phyloP scores from a whole-genome alignment of 1,140 invertebrate genomes.

The Geopemphigus sp. region DNA sequence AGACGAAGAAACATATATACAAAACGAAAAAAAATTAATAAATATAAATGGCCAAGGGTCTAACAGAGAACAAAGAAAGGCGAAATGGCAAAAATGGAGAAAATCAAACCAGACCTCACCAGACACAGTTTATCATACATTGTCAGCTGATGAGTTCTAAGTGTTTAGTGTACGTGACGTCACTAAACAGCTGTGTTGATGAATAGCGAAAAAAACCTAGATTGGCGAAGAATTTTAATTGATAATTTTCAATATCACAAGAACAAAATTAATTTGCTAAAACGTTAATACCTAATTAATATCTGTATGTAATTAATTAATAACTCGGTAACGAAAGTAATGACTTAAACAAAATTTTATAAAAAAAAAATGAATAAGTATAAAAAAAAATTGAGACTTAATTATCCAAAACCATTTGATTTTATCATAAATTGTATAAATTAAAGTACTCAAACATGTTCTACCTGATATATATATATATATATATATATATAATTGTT shows the following conservation, averaged over 20 bases:
- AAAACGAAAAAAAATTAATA: conserved; percentile 23
- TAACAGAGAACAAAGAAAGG: conserved; percentile 28
- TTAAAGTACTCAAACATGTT: too few species aligned
- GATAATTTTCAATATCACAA: background rate
- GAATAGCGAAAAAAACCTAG: background rate
- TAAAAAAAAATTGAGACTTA: too few species aligned
- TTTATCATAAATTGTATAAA: too few species aligned
- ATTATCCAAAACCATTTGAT: too few species aligned
- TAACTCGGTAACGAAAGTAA: too few species aligned
- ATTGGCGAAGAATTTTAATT: conserved; percentile 26
- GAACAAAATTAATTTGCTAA: background rate
- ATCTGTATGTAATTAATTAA: background rate
- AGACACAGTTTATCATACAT: conserved; percentile 37
- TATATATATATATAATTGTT: background rate
- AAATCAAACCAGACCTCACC: conserved; percentile 22
- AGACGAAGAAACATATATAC: background rate
- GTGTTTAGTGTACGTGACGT: background rate
- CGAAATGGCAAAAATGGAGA: background rate
- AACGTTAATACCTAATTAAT: too few species aligned
- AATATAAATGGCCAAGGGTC: conserved; percentile 35
- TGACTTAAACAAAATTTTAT: background rate
- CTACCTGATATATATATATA: background rate
- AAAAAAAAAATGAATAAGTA: background rate
- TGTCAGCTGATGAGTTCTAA: conserved; percentile 26
- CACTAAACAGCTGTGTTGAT: conserved; percentile 23